Evolutionary conservation across 2,888 invertebrate species (phyloP).

Genomic region (Chalcis sispes): DNA sequence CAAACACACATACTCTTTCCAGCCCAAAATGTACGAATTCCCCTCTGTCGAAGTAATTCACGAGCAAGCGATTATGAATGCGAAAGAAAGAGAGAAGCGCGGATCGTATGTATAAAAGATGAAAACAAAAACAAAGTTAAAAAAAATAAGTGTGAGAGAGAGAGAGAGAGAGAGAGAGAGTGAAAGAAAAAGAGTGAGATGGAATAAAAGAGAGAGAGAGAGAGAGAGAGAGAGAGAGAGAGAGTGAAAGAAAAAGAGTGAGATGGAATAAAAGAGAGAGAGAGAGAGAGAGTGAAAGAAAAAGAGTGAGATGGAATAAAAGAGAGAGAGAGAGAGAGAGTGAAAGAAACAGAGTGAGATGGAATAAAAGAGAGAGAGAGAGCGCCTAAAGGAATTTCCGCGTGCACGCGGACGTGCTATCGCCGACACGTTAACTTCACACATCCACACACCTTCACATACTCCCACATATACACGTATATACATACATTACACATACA

Average conservation of each 20-base stretch:
- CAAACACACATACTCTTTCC: not conserved
- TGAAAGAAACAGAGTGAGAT: too few relatives aligned
- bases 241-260: not conserved
- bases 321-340: too few relatives aligned
- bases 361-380: too few relatives aligned
- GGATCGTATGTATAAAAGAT: too few relatives aligned
- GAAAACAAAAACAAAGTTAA: too few relatives aligned
- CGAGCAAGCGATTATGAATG: too few relatives aligned
- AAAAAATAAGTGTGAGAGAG: not conserved
- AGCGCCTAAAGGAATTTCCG: constrained; percentile 53
- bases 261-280: constrained; percentile 17
- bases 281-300: not conserved
- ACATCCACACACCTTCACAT: constrained; percentile 4
- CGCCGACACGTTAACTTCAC: constrained; percentile 29
- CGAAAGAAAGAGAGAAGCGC: not conserved
- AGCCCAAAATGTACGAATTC: constrained; percentile 20
- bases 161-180: not conserved
- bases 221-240: not conserved
- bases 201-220: not conserved
- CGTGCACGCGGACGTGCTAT: constrained; percentile 41
- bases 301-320: constrained; percentile 7
- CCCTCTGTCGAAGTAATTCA: constrained; percentile 12
- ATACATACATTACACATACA: not conserved
- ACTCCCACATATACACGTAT: constrained; percentile 27
- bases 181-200: not conserved